Evolutionary conservation across 92 coral and sea anemone species (phyloP), one percentile per base, ranked within the genome.

Genomic region (Galaxea fascicularis): DNA sequence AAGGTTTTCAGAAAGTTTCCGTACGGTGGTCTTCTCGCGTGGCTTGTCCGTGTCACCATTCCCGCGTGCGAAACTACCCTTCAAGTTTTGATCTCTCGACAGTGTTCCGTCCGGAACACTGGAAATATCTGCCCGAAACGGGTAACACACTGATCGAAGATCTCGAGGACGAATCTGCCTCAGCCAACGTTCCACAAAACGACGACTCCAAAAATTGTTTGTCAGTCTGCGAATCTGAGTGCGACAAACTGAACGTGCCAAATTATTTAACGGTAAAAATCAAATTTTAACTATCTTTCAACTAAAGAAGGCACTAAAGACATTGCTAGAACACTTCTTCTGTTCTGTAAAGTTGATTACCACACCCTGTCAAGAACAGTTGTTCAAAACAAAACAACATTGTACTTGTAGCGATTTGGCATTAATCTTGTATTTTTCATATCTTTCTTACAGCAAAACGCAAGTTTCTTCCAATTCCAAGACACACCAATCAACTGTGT

Each of bases 91-190:
- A n/a, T n/a, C n/a, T n/a, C n/a, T n/a, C n/a, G n/a, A n/a, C n/a
- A n/a, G n/a, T n/a, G n/a, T 77, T 77, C 30, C 83, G 83, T 44
- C 46, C 60, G 24, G 63, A 78, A 10, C 83, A 78, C 46, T 26
- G 83, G 39, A 1, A 8, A 0, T 54, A 63, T 28, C 60, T 78
- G 0, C 72, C 83, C 6, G 57, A 77, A 18, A 63, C 65, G 0
- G 60, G 70, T 4, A 63, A 26, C 45, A 28, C 47, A 14, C 83
- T 35, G 27, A 27, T 78, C 14, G 59, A 45, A 28, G 82, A 65
- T 49, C 54, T 49, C 17, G 22, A 16, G 24, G 74, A 78, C 25
- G 73, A 62, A n/a, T 18, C 62, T 0, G 62, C 10, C 45, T 5
- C 18, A 16, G 7, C 0, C 25, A 31, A 27, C 12, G 54, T 16